A percentile compares a stretch with the other conserved stretches of the same genome.
Conservation (phyloP, 2,888 invertebrate species). For the Nudaria mundana region DNA sequence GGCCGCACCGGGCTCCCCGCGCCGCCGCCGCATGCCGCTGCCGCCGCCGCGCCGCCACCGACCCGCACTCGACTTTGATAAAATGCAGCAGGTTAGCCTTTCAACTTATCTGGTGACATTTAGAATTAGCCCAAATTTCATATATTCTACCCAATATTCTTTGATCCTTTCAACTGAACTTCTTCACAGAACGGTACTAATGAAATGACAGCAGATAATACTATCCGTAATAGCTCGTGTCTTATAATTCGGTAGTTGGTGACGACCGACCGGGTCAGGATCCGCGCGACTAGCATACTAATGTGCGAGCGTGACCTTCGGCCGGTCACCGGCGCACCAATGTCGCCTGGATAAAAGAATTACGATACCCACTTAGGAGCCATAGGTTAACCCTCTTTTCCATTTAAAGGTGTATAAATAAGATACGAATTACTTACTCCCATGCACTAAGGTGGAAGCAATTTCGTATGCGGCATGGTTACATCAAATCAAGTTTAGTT, state of each 20-base stretch:
- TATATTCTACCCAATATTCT: too few species aligned
- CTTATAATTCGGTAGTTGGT: conserved; percentile 6
- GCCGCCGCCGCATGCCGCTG: conserved; percentile 69
- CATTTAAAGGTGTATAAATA: too few species aligned
- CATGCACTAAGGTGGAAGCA: too few species aligned
- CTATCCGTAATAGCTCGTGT: not conserved
- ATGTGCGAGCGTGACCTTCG: conserved; percentile 10
- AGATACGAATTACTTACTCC: too few species aligned
- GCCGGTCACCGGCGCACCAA: conserved; percentile 6
- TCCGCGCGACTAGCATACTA: conserved; percentile 5
- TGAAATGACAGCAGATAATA: not conserved
- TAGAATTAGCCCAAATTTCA: not conserved
- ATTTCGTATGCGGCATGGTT: too few species aligned
- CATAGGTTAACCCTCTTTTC: too few species aligned
- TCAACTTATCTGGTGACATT: not conserved
- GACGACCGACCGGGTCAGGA: conserved; percentile 7
- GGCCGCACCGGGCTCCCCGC: conserved; percentile 63
- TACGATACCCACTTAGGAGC: too few species aligned
- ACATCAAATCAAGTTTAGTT: too few species aligned
- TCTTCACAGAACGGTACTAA: not conserved
- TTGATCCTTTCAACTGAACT: too few species aligned
- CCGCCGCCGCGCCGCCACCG: conserved; percentile 82
- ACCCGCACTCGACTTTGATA: conserved; percentile 97
- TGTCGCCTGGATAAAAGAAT: too few species aligned
- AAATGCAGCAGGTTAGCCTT: conserved; percentile 93